A percentile compares a stretch with the other conserved stretches of the same genome.
Evolutionary conservation across 1,140 invertebrate genomes (phyloP).

Genomic region (Teleopsis dalmanni): DNA sequence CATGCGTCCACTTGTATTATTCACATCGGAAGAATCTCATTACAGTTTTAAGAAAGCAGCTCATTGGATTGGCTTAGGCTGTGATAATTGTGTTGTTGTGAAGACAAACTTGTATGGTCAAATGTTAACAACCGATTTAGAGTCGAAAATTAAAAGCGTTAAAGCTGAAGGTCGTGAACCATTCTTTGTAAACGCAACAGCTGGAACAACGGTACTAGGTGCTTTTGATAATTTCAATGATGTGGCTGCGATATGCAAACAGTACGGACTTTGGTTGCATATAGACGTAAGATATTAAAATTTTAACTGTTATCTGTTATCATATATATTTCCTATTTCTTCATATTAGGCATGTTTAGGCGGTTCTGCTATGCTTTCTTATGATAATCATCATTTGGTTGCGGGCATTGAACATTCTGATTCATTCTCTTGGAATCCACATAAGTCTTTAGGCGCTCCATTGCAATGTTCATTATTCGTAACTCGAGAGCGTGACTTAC

Average conservation of each 20-base stretch:
- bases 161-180: slow-evolving; percentile 48
- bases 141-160: slow-evolving; percentile 48
- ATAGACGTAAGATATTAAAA: slow-evolving; percentile 47
- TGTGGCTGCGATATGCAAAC: slow-evolving; percentile 60
- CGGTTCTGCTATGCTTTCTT: slow-evolving; percentile 50
- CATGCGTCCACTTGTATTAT: slow-evolving; percentile 55
- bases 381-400: slow-evolving; percentile 24
- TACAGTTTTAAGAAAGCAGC: slow-evolving; percentile 78
- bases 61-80: slow-evolving; percentile 75
- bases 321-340: neutral
- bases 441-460: slow-evolving; percentile 83
- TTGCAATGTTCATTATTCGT: slow-evolving; percentile 83
- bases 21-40: slow-evolving; percentile 76
- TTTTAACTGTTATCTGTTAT: neutral
- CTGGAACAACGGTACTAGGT: slow-evolving; percentile 71
- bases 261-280: slow-evolving; percentile 72
- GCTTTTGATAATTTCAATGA: slow-evolving; percentile 73
- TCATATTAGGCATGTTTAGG: slow-evolving; percentile 60
- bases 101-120: slow-evolving; percentile 59
- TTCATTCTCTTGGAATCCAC: slow-evolving; percentile 89
- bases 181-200: slow-evolving; percentile 65
- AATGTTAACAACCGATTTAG: slow-evolving; percentile 56
- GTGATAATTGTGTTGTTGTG: slow-evolving; percentile 62
- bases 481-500: slow-evolving; percentile 54
- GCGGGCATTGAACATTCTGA: slow-evolving; percentile 47